Evolutionary conservation across 2,113 vertebrate species (phyloP).

Genomic region (Tiliqua scincoides): DNA sequence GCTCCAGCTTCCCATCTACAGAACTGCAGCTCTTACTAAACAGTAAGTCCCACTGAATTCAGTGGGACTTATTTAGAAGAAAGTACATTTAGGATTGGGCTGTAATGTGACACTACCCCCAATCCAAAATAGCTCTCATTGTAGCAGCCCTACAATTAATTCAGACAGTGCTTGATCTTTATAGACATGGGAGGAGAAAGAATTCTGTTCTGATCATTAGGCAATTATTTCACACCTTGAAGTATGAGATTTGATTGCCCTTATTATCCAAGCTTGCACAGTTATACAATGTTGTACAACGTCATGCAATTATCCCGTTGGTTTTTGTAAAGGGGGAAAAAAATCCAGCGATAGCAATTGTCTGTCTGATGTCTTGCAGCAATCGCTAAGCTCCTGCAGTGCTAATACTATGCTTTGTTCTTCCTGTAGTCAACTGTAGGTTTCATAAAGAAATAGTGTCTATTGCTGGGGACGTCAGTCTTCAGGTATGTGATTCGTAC

Average conservation of each 20-base stretch:
- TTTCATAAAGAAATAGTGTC: slow-evolving; percentile 22
- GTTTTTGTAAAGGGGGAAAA: background rate
- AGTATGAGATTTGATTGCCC: background rate
- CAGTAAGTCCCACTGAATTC: background rate
- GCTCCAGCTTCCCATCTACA: background rate
- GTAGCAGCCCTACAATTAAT: background rate
- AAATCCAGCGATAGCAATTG: slow-evolving; percentile 3
- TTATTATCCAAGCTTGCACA: background rate
- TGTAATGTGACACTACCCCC: background rate
- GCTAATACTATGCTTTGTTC: slow-evolving; percentile 26
- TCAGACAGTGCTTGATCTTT: background rate
- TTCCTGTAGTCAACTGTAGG: background rate
- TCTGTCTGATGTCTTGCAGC: background rate
- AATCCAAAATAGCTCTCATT: background rate
- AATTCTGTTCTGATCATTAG: slow-evolving; percentile 12
- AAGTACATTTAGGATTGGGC: background rate
- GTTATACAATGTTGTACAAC: background rate
- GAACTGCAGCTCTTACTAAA: background rate
- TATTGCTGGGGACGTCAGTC: slow-evolving; percentile 42
- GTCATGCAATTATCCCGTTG: background rate
- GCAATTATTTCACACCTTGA: slow-evolving; percentile 15
- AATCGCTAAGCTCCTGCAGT: background rate
- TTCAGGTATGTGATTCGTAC: background rate
- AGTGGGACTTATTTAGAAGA: background rate
- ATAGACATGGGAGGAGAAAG: background rate